Percentiles rank a stretch among this genome's conserved stretches.
Evolutionary conservation across 2,888 invertebrate species (phyloP).

Genomic region (Andrena flavipes): DNA sequence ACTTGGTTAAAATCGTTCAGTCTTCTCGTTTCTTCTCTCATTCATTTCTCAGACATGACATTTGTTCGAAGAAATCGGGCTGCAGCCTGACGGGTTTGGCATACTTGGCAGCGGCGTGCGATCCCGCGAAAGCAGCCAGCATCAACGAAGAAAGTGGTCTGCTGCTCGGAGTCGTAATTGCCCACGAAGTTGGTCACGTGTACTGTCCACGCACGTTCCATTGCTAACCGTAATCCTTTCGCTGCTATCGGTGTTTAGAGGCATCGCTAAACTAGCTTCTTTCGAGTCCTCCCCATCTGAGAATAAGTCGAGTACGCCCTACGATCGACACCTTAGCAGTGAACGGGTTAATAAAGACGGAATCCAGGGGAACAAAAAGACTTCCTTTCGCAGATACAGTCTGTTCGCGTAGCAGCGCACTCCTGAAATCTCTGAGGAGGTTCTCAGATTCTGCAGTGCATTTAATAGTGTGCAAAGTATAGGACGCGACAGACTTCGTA

Average conservation of each 20-base stretch:
- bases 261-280: neutral
- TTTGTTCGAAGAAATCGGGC: constrained; percentile 71
- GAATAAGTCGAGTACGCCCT: neutral
- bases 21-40: too few relatives aligned
- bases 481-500: too few relatives aligned
- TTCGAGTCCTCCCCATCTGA: neutral
- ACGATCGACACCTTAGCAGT: neutral
- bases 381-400: neutral
- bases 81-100: constrained; percentile 94
- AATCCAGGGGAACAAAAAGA: neutral
- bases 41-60: constrained; percentile 71
- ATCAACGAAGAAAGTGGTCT: constrained; percentile 97
- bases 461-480: too few relatives aligned
- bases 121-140: constrained; percentile 93
- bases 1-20: too few relatives aligned
- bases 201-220: constrained; percentile 85
- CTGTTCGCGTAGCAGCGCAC: neutral
- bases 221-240: constrained; percentile 28
- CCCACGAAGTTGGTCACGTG: constrained; percentile 97
- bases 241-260: neutral
- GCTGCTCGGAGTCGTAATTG: constrained; percentile 94
- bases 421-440: neutral
- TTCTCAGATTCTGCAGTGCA: too few relatives aligned
- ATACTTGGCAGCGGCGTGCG: constrained; percentile 95
- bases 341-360: constrained; percentile 19